Evolutionary conservation across 2,113 vertebrate genomes (phyloP), one percentile per base, ranked within the genome.

Genomic region (Microcebus lehilahytsara): DNA sequence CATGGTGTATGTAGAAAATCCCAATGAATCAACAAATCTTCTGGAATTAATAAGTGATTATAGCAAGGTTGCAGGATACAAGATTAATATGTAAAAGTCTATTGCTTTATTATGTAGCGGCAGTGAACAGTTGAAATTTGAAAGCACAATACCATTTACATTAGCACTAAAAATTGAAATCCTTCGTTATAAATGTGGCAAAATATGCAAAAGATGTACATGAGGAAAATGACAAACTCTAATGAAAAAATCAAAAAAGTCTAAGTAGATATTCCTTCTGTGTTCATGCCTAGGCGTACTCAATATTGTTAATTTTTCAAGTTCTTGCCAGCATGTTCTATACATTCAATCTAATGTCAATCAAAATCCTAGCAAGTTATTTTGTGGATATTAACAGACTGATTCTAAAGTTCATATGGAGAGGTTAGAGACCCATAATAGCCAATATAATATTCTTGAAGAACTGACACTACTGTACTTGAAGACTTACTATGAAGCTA

Each of bases 1-100:
- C 64, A 37, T 80, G 16, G 37, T 90, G 75, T 87, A 16, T 81
- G 9, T 91, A 96, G 74, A 67, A 96, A 94, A 67, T 67, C 60
- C 16, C 69, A 58, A 46, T 60, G 58, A 62, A 64, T 89, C 56
- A 58, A 40, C 16, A 93, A 66, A 40, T 56, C 6, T 85, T 42
- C 42, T 91, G 88, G 17, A 91, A 81, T 46, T 85, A 56, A 67
- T 85, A 56, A 67, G 23, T 22, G 14, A 40, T 86, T 81, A 16
- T 58, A 85, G 46, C 49, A 58, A 12, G 17, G 42, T 81, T 94
- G 32, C 14, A 58, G 37, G 12, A 53, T 80, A 34, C 9, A 81
- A 71, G 64, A 51, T 46, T 78, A 62, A 53, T 79, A 60, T 64
- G 53, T 27, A 64, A 14, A 84, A 71, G 17, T 62, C 16, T 74